Conservation (phyloP, 2,888 invertebrate genomes). For the Hypercompe scribonia region DNA sequence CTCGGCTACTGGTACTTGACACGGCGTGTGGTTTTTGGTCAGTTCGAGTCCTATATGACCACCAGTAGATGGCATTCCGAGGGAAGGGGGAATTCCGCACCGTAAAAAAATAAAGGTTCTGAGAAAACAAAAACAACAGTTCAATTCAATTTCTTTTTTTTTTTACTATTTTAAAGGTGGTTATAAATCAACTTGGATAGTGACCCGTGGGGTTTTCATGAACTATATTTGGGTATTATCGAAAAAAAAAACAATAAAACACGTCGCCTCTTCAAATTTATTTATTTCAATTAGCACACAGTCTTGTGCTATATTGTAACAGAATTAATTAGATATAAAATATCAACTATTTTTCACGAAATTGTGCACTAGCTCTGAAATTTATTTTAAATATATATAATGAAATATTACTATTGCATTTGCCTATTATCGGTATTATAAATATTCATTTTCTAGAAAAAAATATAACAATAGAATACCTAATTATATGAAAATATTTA, state of each 20-base stretch:
- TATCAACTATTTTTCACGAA: conserved; percentile 73
- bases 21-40: too few relatives aligned
- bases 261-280: conserved; percentile 67
- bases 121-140: too few relatives aligned
- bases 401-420: conserved; percentile 45
- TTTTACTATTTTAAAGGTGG: background rate
- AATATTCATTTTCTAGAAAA: conserved; percentile 32
- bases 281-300: conserved; percentile 79
- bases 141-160: too few relatives aligned
- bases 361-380: conserved; percentile 77
- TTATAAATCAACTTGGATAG: background rate
- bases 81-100: too few relatives aligned
- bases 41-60: too few relatives aligned
- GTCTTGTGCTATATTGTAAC: conserved; percentile 77
- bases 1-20: too few relatives aligned
- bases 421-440: conserved; percentile 35
- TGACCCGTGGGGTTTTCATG: too few relatives aligned
- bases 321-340: conserved; percentile 74
- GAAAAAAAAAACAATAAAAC: conserved; percentile 39
- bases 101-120: too few relatives aligned
- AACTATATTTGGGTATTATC: background rate
- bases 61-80: too few relatives aligned
- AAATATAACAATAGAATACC: conserved; percentile 26
- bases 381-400: conserved; percentile 56
- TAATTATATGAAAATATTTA: conserved; percentile 33